Evolutionary conservation across 2,113 vertebrate species (phyloP).

Genomic region (Apus apus): DNA sequence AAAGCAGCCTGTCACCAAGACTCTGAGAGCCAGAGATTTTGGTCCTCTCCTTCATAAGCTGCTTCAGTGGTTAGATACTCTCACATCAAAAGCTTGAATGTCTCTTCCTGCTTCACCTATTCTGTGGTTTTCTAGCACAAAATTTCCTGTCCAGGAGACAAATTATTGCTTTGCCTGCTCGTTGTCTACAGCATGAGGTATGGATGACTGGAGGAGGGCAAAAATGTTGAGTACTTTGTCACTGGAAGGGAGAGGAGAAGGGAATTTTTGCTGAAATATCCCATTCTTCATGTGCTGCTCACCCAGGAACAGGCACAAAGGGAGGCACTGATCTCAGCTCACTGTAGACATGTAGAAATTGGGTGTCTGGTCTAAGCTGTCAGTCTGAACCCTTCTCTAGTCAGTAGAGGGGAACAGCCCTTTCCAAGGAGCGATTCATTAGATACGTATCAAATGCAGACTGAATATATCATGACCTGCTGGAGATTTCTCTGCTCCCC

Average conservation of each 20-base stretch:
- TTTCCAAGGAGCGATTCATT: background rate
- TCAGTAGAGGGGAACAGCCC: background rate
- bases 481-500: background rate
- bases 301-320: background rate
- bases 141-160: background rate
- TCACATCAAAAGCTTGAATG: background rate
- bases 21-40: background rate
- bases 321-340: background rate
- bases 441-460: background rate
- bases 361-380: background rate
- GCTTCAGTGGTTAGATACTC: background rate
- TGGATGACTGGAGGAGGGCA: accelerated
- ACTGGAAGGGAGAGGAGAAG: background rate
- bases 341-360: background rate
- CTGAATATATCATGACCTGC: background rate
- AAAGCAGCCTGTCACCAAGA: background rate
- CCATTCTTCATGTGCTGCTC: background rate
- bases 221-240: background rate
- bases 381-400: background rate
- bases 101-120: background rate
- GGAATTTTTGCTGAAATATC: background rate
- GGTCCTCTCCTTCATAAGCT: background rate
- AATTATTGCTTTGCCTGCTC: background rate
- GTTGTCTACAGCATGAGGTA: background rate
- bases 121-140: background rate